Evolutionary conservation across 2,888 invertebrate genomes (phyloP), one percentile per base, ranked within the genome.

Genomic region (Pyrgus malvae): DNA sequence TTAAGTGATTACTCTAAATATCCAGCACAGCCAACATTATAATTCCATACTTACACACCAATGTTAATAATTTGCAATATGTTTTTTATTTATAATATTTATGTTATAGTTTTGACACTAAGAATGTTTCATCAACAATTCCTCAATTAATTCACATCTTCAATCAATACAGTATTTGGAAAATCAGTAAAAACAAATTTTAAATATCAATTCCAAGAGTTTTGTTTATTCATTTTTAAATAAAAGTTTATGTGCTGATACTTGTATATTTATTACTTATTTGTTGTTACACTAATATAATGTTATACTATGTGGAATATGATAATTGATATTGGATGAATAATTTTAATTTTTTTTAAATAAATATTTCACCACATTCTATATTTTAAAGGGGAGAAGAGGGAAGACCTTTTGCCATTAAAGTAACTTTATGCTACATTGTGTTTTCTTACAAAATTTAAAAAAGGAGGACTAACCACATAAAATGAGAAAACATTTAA

Each of bases 21-120:
- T 71, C 73, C 70, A 60, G 78, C 84, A 84, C 84, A 84, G 84
- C 84, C 84, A 82, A 76, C 70, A 72, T 76, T 75, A 72, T 77
- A 76, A 74, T 78, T 82, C 70, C 73, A 65, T 73, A 72, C 76
- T 76, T 46, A 54, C 38, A 54, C 38, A 11, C 31, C 25, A 53
- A 53, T 53, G 16, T 38, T 48, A 27, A 27, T 17, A 27, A 17
- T 29, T 48, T 19, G 14, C 38, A 44, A 17, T 44, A 17, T 14
- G 27, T 44, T 25, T 6, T 45, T 21, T 31, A 33, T 25, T 9
- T 21, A 41, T 9, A 19, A 19, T 17, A 25, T 9, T 48, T 37
- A 25, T 9, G 21, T 19, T 17, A 17, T 35, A 3, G 16, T 12
- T 35, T 21, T 3, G 7, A 37, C 14, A 23, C 16, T 16, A 21